Conservation (phyloP, 2,888 invertebrate genomes). For the Drosophila borealis region DNA sequence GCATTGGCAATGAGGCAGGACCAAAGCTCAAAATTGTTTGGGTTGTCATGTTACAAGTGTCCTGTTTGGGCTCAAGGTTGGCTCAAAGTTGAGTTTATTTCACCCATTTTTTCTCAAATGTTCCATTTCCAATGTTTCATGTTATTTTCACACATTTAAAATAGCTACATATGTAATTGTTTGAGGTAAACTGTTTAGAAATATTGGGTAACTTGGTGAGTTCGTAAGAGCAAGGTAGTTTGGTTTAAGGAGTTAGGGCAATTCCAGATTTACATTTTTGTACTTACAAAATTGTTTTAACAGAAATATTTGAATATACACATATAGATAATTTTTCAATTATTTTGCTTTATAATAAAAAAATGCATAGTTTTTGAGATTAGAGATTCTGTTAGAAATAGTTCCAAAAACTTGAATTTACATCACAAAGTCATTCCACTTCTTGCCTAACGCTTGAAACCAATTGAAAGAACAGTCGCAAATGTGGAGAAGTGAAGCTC, state of each 20-base stretch:
- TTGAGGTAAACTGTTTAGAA: slow-evolving; percentile 7
- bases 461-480: slow-evolving; percentile 1
- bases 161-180: slow-evolving; percentile 8
- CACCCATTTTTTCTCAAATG: slow-evolving; percentile 14
- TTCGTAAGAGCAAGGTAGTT: slow-evolving; percentile 13
- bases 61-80: slow-evolving; percentile 22
- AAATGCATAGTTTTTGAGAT: not conserved
- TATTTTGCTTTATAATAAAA: not conserved
- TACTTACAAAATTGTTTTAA: not conserved
- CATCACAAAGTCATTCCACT: slow-evolving; percentile 9
- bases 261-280: not conserved
- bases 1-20: not conserved
- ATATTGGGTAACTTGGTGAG: slow-evolving; percentile 43
- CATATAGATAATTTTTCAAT: too few relatives aligned
- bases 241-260: slow-evolving; percentile 4
- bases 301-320: not conserved
- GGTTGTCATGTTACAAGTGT: slow-evolving; percentile 38
- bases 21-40: slow-evolving; percentile 22
- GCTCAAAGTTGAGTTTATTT: slow-evolving; percentile 41
- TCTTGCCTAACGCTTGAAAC: slow-evolving; percentile 3
- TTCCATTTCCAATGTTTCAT: slow-evolving; percentile 31
- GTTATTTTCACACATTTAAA: slow-evolving; percentile 10
- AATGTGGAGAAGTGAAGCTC: slow-evolving; percentile 22
- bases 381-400: not conserved
- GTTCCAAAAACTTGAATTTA: not conserved